A percentile compares a stretch with the other conserved stretches of the same genome.
Evolutionary conservation across 2,797 vertebrate genomes (phyloP).

Genomic region (Tarsius wallacei): DNA sequence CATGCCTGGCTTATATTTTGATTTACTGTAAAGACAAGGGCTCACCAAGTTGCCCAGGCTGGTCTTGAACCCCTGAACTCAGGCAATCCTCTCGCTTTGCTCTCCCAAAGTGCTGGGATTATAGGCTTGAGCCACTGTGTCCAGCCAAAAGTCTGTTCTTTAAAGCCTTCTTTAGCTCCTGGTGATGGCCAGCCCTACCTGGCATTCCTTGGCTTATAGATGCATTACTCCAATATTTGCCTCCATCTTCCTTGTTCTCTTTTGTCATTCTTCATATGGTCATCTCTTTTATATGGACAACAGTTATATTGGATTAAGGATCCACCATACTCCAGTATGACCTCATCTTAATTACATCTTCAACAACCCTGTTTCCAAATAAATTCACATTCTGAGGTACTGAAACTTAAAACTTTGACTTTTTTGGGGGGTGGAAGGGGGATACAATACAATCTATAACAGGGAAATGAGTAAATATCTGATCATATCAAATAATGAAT

Average conservation of each 20-base stretch:
- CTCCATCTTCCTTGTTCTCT: background rate
- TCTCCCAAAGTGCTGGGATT: too few species aligned
- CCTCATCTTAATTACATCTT: background rate
- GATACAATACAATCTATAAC: background rate
- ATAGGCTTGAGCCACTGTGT: too few species aligned
- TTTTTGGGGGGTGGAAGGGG: background rate
- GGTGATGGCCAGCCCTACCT: background rate
- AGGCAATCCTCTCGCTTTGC: too few species aligned
- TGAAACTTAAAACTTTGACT: background rate
- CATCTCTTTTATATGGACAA: background rate
- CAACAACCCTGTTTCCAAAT: slow-evolving; percentile 36
- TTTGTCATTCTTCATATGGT: background rate
- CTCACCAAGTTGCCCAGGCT: too few species aligned
- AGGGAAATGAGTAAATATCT: background rate
- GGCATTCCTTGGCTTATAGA: background rate
- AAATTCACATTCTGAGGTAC: background rate
- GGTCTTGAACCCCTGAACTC: too few species aligned
- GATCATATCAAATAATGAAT: background rate
- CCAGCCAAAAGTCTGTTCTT: too few species aligned
- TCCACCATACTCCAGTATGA: background rate
- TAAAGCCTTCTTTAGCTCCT: background rate
- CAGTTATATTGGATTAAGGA: background rate
- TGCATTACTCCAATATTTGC: background rate
- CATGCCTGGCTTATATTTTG: too few species aligned
- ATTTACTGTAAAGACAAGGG: too few species aligned